These are phyloP conservation scores for Meloidogyne chitwoodi DNA, from an alignment of 1,140 invertebrate species.

Conservation along the genomic window DNA sequence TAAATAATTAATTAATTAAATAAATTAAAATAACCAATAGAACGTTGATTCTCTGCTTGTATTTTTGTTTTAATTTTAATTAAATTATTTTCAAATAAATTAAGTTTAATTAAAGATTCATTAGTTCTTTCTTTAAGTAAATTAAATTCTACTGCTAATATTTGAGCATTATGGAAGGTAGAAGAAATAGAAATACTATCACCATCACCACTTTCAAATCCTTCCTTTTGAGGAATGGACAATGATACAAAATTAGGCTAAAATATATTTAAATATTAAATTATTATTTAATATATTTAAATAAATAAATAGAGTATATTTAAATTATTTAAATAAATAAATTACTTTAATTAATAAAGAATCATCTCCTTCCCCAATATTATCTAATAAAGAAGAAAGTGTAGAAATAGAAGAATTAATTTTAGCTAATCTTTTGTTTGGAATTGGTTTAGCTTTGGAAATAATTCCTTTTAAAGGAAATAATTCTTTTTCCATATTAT, in stretches of 20 bases:
- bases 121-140: conserved; percentile 39
- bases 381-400: neutral
- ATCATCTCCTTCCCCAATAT: neutral
- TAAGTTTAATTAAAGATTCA: conserved; percentile 28
- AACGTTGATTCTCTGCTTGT: conserved; percentile 25
- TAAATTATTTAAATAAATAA: too few species aligned
- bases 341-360: neutral
- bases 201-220: neutral
- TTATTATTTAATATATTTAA: too few species aligned
- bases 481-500: conserved; percentile 66
- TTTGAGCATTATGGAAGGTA: conserved; percentile 25
- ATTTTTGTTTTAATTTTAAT: conserved; percentile 18
- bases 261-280: too few species aligned
- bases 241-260: neutral
- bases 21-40: conserved; percentile 15
- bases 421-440: conserved; percentile 67
- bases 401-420: neutral
- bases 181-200: neutral
- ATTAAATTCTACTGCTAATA: conserved; percentile 42
- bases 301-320: too few species aligned
- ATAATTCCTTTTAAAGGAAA: conserved; percentile 63
- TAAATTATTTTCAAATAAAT: conserved; percentile 19
- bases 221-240: neutral
- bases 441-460: conserved; percentile 71
- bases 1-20: neutral